Conservation (phyloP, 2,797 vertebrate species). For the Enteromius unitaeniatus region DNA sequence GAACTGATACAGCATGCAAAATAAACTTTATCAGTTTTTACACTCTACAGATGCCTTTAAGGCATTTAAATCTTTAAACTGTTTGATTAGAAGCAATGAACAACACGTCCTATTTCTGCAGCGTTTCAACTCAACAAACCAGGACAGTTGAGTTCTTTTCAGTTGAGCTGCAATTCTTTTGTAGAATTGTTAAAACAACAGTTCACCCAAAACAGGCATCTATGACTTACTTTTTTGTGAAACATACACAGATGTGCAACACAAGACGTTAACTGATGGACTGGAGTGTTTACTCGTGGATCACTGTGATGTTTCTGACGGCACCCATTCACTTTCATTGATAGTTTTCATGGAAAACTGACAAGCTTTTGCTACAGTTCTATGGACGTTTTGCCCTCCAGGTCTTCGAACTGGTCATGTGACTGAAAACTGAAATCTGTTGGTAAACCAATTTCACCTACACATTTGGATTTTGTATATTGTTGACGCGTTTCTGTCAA, state of each 20-base stretch:
- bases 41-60: background rate
- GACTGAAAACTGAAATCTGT: no score
- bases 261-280: background rate
- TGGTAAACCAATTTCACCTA: background rate
- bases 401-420: no score
- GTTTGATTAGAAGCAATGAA: slow-evolving; percentile 21
- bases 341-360: no score
- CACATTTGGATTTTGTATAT: background rate
- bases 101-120: background rate
- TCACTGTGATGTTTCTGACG: background rate
- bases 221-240: background rate
- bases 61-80: slow-evolving; percentile 7
- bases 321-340: background rate
- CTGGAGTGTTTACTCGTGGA: background rate
- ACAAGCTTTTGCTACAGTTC: no score
- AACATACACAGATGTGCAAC: background rate
- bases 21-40: slow-evolving; percentile 26
- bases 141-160: background rate
- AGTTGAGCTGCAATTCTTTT: background rate
- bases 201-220: background rate
- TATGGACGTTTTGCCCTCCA: no score
- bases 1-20: background rate
- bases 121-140: background rate
- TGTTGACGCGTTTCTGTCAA: background rate
- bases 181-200: background rate